Percentiles rank a stretch among this genome's conserved stretches.
These are phyloP conservation scores for Mallotus villosus DNA, from an alignment of 2,797 vertebrate genomes.

Conservation along the genomic window DNA sequence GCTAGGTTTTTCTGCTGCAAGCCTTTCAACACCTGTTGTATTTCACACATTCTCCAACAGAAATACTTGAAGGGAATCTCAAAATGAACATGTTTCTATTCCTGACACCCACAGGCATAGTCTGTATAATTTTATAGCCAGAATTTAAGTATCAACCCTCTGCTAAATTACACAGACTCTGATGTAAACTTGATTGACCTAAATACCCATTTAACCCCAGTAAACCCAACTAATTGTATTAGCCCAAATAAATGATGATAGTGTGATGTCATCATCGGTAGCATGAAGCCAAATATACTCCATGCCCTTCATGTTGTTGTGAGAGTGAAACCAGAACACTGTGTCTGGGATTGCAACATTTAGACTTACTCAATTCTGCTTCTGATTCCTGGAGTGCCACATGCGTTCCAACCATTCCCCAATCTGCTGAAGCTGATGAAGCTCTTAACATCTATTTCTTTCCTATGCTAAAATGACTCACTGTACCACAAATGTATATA, in stretches of 20 bases:
- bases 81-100: background rate
- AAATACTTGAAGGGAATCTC: background rate
- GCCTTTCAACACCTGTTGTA: background rate
- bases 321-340: no score
- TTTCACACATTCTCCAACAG: background rate
- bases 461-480: no score
- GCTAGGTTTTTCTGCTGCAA: background rate
- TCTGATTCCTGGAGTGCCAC: background rate
- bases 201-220: background rate
- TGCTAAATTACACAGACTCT: background rate
- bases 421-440: no score
- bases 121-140: background rate
- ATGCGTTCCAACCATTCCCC: background rate
- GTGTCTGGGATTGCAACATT: background rate
- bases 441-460: no score
- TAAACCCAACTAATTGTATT: background rate
- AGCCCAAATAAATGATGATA: background rate
- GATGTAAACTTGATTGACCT: background rate
- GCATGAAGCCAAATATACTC: background rate
- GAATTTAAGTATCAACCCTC: background rate
- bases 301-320: no score
- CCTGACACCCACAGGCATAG: background rate
- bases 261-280: background rate
- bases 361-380: background rate
- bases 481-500: no score